Evolutionary conservation across 2,113 vertebrate genomes (phyloP), one percentile per base, ranked within the genome.

Genomic region (Syngnathus floridae): DNA sequence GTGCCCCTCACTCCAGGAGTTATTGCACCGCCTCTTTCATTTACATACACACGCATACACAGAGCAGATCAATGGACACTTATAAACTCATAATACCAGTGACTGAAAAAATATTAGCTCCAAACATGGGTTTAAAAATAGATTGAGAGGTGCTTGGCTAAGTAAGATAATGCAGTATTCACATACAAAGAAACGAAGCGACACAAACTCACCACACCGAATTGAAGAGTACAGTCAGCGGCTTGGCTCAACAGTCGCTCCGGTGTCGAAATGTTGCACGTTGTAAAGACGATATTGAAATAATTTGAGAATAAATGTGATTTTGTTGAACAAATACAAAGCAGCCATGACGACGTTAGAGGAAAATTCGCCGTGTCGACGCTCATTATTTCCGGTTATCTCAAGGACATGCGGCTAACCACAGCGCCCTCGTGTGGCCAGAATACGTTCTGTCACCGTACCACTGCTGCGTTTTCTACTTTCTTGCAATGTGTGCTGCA

Each of bases 151-250:
- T 51, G 17, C 19, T 52, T 22, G 6, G 54, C 2, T 16, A 7
- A 3, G 3, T 7, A 10, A 38, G 14, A 21, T 7, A 1, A 16
- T 31, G 26, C 26, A 31, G 26, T 3, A 12, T 14, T n/a, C 1
- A 31, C 55, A 4, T 35, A 36, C 16, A 22, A 21, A 14, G 37
- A 5, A 41, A 11, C 4, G 58, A 72, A 45, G 11, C 56, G 56
- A 57, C 8, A 13, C 54, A 64, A 65, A 83, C 80, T 81, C 74
- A 85, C 80, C 78, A 21, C 66, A 68, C 35, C 75, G 62, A 76
- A 73, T 22, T 49, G 70, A 51, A 60, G 71, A 62, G 31, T 46
- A 45, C 12, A 3, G 54, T 12, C n/a, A 41, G 48, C 37, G 40
- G 35, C 5, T 52, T 14, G n/a, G 10, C 13, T 14, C 0, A 0